These are phyloP conservation scores for Holacanthus passer DNA, from an alignment of 2,113 vertebrate genomes.

Conservation along the genomic window DNA sequence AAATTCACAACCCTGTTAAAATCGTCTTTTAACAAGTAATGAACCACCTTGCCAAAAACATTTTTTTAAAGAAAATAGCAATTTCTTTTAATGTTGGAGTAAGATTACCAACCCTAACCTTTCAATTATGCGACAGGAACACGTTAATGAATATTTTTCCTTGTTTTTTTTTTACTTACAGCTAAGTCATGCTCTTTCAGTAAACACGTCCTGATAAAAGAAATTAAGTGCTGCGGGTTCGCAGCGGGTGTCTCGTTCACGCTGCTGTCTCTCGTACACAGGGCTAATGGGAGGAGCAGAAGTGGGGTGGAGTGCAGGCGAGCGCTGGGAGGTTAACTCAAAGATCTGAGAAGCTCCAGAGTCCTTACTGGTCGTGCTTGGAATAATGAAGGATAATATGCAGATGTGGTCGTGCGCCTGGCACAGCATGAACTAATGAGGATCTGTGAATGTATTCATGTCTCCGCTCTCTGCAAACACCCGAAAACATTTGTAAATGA, in stretches of 20 bases:
- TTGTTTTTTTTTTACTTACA: background rate
- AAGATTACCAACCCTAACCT: background rate
- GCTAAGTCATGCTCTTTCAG: background rate
- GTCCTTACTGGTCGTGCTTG: slow-evolving; percentile 44
- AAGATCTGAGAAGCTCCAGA: slow-evolving; percentile 61
- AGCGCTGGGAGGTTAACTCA: slow-evolving; percentile 53
- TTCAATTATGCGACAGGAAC: background rate
- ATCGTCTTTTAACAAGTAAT: background rate
- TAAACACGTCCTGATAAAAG: slow-evolving; percentile 5
- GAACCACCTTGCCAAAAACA: background rate
- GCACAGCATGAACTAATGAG: slow-evolving; percentile 46
- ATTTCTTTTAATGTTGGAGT: background rate
- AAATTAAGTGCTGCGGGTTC: slow-evolving; percentile 6
- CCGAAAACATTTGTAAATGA: slow-evolving; percentile 17
- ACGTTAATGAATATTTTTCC: background rate
- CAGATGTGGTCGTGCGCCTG: slow-evolving; percentile 34
- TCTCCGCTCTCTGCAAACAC: slow-evolving; percentile 5
- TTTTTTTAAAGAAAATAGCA: background rate
- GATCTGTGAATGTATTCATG: slow-evolving; percentile 34
- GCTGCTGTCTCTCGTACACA: slow-evolving; percentile 22
- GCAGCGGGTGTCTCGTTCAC: background rate
- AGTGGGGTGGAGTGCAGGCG: slow-evolving; percentile 28
- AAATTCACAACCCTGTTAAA: background rate
- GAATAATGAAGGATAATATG: slow-evolving; percentile 67
- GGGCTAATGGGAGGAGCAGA: slow-evolving; percentile 52